Evolutionary conservation across 2,113 vertebrate species (phyloP).

Genomic region (Pygoscelis antarcticus): DNA sequence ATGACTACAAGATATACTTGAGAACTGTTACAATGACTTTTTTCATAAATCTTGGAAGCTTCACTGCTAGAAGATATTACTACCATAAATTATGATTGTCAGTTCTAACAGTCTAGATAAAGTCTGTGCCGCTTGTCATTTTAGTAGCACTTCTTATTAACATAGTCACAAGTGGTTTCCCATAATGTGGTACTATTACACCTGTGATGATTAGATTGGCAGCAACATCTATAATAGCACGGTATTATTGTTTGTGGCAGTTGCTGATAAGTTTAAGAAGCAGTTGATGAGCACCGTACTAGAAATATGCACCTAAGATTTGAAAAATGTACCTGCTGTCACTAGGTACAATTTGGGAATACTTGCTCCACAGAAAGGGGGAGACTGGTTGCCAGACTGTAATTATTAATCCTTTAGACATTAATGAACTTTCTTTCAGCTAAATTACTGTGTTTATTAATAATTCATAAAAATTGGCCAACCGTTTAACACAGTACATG

Average conservation of each 20-base stretch:
- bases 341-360: not conserved
- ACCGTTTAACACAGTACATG: not conserved
- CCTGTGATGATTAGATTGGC: not conserved
- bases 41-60: not conserved
- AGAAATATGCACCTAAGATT: not conserved
- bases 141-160: not conserved
- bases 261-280: not conserved
- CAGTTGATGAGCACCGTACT: not conserved
- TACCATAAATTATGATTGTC: not conserved
- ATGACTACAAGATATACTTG: not conserved
- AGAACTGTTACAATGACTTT: not conserved
- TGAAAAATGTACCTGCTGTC: not conserved
- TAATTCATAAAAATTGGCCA: not conserved
- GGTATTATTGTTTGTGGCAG: not conserved
- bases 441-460: slow-evolving; percentile 34
- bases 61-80: not conserved
- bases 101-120: not conserved
- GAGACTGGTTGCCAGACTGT: not conserved
- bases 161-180: not conserved
- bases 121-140: not conserved
- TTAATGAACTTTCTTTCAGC: not conserved
- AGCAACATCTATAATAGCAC: not conserved
- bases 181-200: not conserved
- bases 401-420: not conserved
- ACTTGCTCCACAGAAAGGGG: not conserved